These are phyloP conservation scores for Xyliphius kryptos DNA, from an alignment of 2,113 vertebrate species.

Conservation along the genomic window DNA sequence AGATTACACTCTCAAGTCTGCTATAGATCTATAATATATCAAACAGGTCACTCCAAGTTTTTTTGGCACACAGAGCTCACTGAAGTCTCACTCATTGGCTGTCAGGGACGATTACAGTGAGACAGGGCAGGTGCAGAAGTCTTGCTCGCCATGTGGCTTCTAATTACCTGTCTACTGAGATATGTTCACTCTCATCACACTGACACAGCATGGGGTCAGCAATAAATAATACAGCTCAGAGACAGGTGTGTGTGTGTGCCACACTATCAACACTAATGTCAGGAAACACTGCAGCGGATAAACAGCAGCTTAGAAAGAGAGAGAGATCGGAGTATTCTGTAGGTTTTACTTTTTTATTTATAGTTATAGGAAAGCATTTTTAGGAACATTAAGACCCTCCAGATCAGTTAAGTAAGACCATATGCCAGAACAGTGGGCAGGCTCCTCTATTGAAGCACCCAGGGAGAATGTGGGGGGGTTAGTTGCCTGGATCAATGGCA, in stretches of 20 bases:
- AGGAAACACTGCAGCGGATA: neutral
- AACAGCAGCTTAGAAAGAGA: neutral
- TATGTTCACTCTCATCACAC: constrained; percentile 30
- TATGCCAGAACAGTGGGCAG: no score
- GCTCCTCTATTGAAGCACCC: no score
- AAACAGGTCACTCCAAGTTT: constrained; percentile 13
- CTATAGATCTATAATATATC: constrained; percentile 24
- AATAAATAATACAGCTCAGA: constrained; percentile 32
- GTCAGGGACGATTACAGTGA: constrained; percentile 31
- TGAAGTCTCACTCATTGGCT: constrained; percentile 20
- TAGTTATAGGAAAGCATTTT: neutral
- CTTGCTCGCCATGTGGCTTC: constrained; percentile 20
- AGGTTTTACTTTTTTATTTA: neutral
- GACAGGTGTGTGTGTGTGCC: constrained; percentile 16
- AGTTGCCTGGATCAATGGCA: no score
- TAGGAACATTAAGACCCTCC: no score
- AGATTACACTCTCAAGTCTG: constrained; percentile 1
- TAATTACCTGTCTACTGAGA: constrained; percentile 40
- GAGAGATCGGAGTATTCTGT: neutral
- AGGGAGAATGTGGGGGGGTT: no score
- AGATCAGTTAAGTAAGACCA: no score
- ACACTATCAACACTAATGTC: constrained; percentile 14
- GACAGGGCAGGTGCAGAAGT: constrained; percentile 20
- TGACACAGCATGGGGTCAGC: constrained; percentile 33
- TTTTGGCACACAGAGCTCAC: constrained; percentile 18